These are phyloP conservation scores for Seira ritae DNA, from an alignment of 2,888 invertebrate genomes.

Conservation along the genomic window DNA sequence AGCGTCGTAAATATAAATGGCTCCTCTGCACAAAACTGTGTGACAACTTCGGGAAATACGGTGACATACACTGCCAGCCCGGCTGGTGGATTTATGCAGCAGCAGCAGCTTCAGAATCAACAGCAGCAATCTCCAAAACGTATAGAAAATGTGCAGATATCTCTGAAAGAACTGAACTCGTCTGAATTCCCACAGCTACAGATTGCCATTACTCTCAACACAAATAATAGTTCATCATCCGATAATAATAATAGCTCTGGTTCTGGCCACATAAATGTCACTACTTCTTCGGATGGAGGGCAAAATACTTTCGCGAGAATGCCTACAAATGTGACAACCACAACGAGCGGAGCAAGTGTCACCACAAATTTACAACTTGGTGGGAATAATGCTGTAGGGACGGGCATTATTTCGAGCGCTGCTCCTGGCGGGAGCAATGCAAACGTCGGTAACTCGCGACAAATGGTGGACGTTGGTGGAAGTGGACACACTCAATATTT, in stretches of 20 bases:
- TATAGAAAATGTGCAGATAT: slow-evolving; percentile 73
- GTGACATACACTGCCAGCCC: slow-evolving; percentile 42
- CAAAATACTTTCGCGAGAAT: not conserved
- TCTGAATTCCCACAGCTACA: slow-evolving; percentile 73
- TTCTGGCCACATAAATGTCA: slow-evolving; percentile 36
- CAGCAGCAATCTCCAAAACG: slow-evolving; percentile 54
- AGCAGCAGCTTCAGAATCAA: slow-evolving; percentile 38
- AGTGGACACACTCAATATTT: slow-evolving; percentile 16
- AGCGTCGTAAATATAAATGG: slow-evolving; percentile 25
- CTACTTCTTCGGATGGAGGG: slow-evolving; percentile 4
- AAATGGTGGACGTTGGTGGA: not conserved
- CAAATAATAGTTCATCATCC: slow-evolving; percentile 59
- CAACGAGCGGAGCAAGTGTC: slow-evolving; percentile 13
- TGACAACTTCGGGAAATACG: slow-evolving; percentile 21
- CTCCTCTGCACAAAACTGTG: slow-evolving; percentile 13
- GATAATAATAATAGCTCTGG: slow-evolving; percentile 38
- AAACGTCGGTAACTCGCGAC: not conserved
- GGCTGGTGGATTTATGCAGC: slow-evolving; percentile 31
- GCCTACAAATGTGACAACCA: slow-evolving; percentile 7
- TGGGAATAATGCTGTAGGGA: not conserved
- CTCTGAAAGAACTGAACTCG: slow-evolving; percentile 70
- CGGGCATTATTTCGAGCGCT: not conserved
- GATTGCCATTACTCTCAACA: slow-evolving; percentile 73
- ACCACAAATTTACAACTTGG: slow-evolving; percentile 49
- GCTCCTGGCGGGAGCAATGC: not conserved